These are phyloP conservation scores for Paralichthys olivaceus DNA, from an alignment of 2,113 vertebrate species.

Conservation along the genomic window DNA sequence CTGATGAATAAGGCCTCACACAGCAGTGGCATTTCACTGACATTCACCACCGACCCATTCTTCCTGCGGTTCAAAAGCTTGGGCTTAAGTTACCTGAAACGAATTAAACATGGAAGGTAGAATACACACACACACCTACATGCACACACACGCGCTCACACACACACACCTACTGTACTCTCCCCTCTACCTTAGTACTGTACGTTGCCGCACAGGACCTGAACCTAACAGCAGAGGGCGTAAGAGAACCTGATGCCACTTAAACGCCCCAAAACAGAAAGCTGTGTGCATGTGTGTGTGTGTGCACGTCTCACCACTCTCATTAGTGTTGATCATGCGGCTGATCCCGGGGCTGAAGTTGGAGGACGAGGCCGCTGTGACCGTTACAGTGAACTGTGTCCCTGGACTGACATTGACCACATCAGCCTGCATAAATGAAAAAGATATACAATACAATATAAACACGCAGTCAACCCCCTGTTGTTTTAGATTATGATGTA, in stretches of 20 bases:
- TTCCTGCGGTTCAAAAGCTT: conserved; percentile 72
- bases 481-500: conserved; percentile 5
- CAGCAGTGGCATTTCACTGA: conserved; percentile 77
- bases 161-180: conserved; percentile 15
- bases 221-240: conserved; percentile 47
- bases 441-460: conserved; percentile 2
- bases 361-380: conserved; percentile 88
- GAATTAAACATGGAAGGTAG: conserved; percentile 62
- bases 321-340: conserved; percentile 86
- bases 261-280: conserved; percentile 9
- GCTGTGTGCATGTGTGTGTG: background rate
- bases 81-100: conserved; percentile 72
- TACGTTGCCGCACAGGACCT: background rate
- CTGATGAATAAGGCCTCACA: conserved; percentile 77
- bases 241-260: conserved; percentile 12
- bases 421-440: conserved; percentile 81
- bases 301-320: conserved; percentile 86
- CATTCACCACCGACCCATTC: conserved; percentile 76
- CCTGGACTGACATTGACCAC: conserved; percentile 83
- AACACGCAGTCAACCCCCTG: conserved; percentile 1
- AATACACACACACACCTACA: conserved; percentile 12
- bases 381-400: conserved; percentile 84
- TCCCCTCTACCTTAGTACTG: background rate
- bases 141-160: conserved; percentile 15
- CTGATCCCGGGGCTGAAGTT: conserved; percentile 88